Evolutionary conservation across 2,113 vertebrate species (phyloP).

Genomic region (Silurus asotus): DNA sequence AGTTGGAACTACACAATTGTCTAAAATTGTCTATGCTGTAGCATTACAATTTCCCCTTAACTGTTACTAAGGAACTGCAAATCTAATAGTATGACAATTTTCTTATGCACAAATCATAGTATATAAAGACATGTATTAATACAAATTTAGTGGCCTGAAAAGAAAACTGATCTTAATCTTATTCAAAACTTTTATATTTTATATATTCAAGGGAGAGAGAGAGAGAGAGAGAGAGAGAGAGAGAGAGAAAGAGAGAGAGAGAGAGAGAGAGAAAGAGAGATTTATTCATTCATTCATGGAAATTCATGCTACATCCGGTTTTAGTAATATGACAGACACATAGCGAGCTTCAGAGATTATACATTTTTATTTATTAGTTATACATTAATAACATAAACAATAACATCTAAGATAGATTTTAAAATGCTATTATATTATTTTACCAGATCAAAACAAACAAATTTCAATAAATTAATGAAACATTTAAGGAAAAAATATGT

Average conservation of each 20-base stretch:
- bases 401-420: constrained; percentile 36
- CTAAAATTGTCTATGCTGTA: not conserved
- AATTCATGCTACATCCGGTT: no score
- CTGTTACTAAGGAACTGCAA: not conserved
- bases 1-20: not conserved
- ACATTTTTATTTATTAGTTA: constrained; percentile 35
- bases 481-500: not conserved
- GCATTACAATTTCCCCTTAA: not conserved
- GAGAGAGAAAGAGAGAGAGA: no score
- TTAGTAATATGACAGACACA: not conserved
- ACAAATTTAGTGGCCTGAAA: not conserved
- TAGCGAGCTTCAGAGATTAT: not conserved
- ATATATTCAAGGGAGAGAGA: no score
- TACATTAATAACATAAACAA: constrained; percentile 35
- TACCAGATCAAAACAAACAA: not conserved
- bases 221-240: no score
- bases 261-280: no score
- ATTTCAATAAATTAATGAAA: constrained; percentile 28
- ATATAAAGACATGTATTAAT: not conserved
- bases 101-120: not conserved
- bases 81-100: no score
- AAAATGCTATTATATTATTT: constrained; percentile 15
- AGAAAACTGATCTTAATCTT: not conserved
- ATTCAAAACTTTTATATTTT: no score
- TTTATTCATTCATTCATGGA: no score